These are phyloP conservation scores for Muscicapa comitata DNA, from an alignment of 2,797 vertebrate species.

Conservation along the genomic window DNA sequence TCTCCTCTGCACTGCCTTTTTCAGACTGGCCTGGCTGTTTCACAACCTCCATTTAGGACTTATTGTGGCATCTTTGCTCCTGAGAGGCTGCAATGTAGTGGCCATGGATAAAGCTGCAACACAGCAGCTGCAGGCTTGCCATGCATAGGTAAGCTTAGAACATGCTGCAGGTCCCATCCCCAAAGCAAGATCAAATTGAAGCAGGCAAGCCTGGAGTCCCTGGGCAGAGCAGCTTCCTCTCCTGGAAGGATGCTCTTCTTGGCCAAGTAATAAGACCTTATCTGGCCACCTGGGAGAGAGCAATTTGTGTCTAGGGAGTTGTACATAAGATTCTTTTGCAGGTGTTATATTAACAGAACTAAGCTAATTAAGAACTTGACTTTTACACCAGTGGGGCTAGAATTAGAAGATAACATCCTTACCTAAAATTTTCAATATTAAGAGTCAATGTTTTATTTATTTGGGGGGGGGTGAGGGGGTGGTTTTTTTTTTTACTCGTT, in stretches of 20 bases:
- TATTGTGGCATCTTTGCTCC: rapidly evolving
- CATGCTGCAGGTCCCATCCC: neutral
- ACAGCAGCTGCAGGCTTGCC: neutral
- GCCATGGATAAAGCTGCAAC: neutral
- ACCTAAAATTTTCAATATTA: neutral
- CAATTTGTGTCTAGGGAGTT: neutral
- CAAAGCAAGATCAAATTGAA: neutral
- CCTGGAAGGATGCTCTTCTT: neutral
- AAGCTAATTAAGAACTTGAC: neutral
- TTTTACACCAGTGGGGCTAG: neutral
- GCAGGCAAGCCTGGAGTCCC: neutral
- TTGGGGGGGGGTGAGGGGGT: too few species aligned
- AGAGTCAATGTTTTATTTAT: neutral
- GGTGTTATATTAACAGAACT: neutral
- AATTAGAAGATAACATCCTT: neutral
- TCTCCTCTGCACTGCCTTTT: neutral
- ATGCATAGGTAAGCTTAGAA: neutral
- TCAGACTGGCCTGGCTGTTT: neutral
- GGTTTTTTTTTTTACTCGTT: neutral
- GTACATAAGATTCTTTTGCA: neutral
- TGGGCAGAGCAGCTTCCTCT: slow-evolving; percentile 24
- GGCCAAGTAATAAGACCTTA: rapidly evolving
- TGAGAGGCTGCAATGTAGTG: neutral
- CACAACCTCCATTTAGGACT: neutral
- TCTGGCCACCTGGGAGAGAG: neutral